phyloP scores from a whole-genome alignment of 1,140 invertebrate species.

The Gonioctena quinquepunctata region DNA sequence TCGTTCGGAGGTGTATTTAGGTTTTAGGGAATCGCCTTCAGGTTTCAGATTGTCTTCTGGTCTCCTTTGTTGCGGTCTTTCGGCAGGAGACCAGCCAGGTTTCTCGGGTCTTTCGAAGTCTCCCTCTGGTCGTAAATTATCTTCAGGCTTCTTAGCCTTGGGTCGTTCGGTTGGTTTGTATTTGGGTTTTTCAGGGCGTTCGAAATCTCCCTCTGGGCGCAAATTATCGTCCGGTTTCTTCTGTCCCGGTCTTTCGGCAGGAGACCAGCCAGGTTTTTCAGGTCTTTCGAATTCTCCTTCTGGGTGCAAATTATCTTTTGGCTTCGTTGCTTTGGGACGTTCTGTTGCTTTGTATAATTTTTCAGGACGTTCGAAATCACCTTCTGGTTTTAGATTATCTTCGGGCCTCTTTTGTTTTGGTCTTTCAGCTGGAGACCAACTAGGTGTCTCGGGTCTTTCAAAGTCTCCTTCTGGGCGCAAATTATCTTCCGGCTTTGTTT shows the following conservation, averaged over 20 bases:
- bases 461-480: conserved; percentile 64
- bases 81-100: conserved; percentile 54
- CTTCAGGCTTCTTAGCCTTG: conserved; percentile 60
- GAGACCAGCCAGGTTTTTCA: conserved; percentile 56
- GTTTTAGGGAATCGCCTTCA: conserved; percentile 67
- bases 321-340: conserved; percentile 57
- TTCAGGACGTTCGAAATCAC: conserved; percentile 60
- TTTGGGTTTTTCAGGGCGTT: conserved; percentile 54
- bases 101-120: conserved; percentile 59
- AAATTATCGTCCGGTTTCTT: conserved; percentile 66
- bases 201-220: conserved; percentile 63
- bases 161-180: conserved; percentile 57
- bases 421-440: conserved; percentile 56
- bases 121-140: conserved; percentile 65
- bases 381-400: conserved; percentile 66
- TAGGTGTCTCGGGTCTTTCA: conserved; percentile 55
- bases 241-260: conserved; percentile 61
- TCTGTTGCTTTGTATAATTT: conserved; percentile 54
- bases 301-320: conserved; percentile 63
- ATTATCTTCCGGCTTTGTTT: conserved; percentile 64
- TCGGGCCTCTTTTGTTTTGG: conserved; percentile 60
- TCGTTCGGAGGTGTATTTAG: conserved; percentile 57
- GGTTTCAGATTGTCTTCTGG: conserved; percentile 61
- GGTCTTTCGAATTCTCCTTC: conserved; percentile 65
- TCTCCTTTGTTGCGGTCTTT: conserved; percentile 58